phyloP scores from a whole-genome alignment of 2,113 vertebrate genomes.

The Cheirogaleus medius region DNA sequence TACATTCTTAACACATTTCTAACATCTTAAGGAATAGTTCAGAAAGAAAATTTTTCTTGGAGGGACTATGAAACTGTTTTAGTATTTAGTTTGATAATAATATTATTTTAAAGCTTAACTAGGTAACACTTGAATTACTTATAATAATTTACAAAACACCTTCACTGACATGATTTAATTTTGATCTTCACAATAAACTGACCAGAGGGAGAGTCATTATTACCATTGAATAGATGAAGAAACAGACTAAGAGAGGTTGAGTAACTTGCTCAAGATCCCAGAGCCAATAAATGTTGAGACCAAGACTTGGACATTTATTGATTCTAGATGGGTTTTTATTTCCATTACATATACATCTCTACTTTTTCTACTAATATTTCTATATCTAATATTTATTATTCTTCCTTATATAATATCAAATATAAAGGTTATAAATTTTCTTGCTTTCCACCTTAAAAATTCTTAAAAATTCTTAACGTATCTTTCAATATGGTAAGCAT shows the following conservation, averaged over 20 bases:
- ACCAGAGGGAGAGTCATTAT: not conserved
- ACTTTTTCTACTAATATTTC: not conserved
- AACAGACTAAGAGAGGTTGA: not conserved
- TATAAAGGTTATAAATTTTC: not conserved
- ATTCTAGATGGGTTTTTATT: not conserved
- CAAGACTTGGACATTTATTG: not conserved
- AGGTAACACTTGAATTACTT: not conserved
- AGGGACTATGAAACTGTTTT: not conserved
- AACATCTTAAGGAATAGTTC: not conserved
- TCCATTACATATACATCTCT: not conserved
- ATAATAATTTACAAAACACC: not conserved
- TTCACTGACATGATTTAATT: not conserved
- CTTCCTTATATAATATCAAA: not conserved
- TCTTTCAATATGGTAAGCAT: not conserved
- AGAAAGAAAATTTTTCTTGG: slow-evolving; percentile 31
- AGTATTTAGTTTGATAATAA: not conserved
- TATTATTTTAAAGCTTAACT: not conserved
- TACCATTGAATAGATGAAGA: not conserved
- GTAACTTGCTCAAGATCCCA: not conserved
- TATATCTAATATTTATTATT: not conserved
- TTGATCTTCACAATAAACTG: not conserved
- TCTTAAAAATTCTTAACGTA: not conserved
- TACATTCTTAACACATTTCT: slow-evolving; percentile 27
- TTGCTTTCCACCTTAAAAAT: not conserved
- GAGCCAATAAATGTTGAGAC: not conserved